Conservation (phyloP, 2,888 invertebrate species). For the Nudaria mundana region DNA sequence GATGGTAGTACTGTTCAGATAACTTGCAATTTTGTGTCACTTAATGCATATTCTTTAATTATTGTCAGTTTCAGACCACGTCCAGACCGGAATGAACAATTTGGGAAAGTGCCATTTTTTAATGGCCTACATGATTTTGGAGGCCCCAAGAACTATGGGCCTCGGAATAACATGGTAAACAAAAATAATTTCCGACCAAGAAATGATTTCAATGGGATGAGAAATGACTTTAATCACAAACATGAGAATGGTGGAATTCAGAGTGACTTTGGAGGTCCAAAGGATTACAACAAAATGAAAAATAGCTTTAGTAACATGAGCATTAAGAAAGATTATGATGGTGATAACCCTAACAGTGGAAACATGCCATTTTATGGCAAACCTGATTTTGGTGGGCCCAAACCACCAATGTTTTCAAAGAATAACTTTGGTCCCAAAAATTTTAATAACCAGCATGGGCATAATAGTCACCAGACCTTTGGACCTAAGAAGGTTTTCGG, state of each 20-base stretch:
- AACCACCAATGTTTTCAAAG: slow-evolving; percentile 63
- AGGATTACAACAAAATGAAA: slow-evolving; percentile 66
- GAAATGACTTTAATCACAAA: slow-evolving; percentile 65
- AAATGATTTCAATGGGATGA: slow-evolving; percentile 73
- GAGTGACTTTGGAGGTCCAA: slow-evolving; percentile 74
- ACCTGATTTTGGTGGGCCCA: slow-evolving; percentile 75
- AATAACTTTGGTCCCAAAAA: slow-evolving; percentile 65
- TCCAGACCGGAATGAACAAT: slow-evolving; percentile 84
- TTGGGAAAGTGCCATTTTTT: slow-evolving; percentile 78
- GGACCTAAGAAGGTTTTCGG: slow-evolving; percentile 63
- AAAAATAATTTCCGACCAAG: slow-evolving; percentile 73
- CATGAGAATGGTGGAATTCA: slow-evolving; percentile 59
- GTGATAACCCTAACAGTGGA: slow-evolving; percentile 54
- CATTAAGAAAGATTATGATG: slow-evolving; percentile 64
- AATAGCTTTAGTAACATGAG: slow-evolving; percentile 64
- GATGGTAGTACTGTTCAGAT: too few relatives aligned
- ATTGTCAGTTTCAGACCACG: slow-evolving; percentile 80
- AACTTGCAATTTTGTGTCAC: too few relatives aligned
- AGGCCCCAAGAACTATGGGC: slow-evolving; percentile 74
- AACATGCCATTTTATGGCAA: slow-evolving; percentile 70
- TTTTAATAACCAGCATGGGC: slow-evolving; percentile 58
- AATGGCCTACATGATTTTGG: slow-evolving; percentile 73
- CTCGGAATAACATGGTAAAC: slow-evolving; percentile 65
- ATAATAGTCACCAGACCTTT: slow-evolving; percentile 52
- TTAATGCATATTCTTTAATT: slow-evolving; percentile 21